Base-by-base conservation (phyloP, 2,113 vertebrate species). In the Pithys albifrons region DNA sequence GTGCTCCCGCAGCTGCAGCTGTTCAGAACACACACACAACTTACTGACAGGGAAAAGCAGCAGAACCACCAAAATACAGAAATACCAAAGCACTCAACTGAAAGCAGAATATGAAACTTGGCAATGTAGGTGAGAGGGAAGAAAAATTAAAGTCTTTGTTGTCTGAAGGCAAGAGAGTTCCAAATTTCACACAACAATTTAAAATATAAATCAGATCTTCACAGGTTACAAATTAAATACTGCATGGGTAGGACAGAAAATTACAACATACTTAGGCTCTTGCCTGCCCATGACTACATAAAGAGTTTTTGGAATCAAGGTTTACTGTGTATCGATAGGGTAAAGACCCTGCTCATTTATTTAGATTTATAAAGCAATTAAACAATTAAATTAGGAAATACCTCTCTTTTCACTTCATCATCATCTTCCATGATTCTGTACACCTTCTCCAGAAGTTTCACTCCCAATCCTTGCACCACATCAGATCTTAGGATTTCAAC, bases 391-490 rank as follows among this genome's bases (percentile, higher is more conserved):
- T 18, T 37, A 87, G n/a, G 57, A 48, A 39, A 83, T 92, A 99
- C 99, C 98, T 99, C 99, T 98, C 98, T 98, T 91, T 98, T 97
- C 2, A n/a, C 54, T 81, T 99, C 99, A 93, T 99, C 99, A 0
- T 99, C 99, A 71, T 99, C 98, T 92, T 99, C 99, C 98, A 99
- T 98, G 95, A 99, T 98, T 93, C 98, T 98, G 95, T 99, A 98
- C 4, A 98, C 99, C 95, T 97, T 98, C 94, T 99, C 98, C 82
- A 99, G 97, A 95, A 99, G 98, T 87, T 99, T 99, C 92, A 99
- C 97, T 25, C 99, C 99, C 52, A 99, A 78, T 51, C 98, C 99
- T 91, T 98, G 98, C 39, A 99, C 97, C 67, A 99, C 98, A 94
- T 99, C 99, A 73, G 98, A 98, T 87, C 99, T 98, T 93, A 99